Evolutionary conservation across 2,113 vertebrate species (phyloP).

Genomic region (Pithys albifrons): DNA sequence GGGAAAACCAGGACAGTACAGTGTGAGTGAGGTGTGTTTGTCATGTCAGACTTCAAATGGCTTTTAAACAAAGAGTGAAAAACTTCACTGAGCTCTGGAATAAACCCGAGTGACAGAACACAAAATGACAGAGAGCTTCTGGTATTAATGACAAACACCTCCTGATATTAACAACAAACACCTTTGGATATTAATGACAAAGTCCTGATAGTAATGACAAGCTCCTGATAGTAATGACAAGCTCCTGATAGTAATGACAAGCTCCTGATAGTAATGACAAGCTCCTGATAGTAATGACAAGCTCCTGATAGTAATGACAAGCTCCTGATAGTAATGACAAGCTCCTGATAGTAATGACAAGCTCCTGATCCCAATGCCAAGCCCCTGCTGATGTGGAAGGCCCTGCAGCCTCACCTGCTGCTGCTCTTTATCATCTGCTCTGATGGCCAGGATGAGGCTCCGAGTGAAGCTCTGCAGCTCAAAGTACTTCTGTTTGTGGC

Average conservation of each 20-base stretch:
- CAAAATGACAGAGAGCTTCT: neutral
- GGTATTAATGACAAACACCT: neutral
- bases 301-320: neutral
- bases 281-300: neutral
- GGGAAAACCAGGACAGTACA: neutral
- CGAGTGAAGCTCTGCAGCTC: constrained; percentile 90
- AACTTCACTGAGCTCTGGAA: neutral
- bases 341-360: neutral
- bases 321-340: neutral
- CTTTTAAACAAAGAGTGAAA: neutral
- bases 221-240: neutral
- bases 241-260: neutral
- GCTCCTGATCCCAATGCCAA: neutral
- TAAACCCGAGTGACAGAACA: neutral
- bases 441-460: constrained; percentile 89
- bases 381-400: neutral
- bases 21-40: neutral
- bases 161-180: neutral
- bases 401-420: constrained; percentile 82
- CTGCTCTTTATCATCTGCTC: constrained; percentile 88
- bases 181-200: neutral
- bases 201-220: neutral
- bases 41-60: neutral
- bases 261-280: neutral
- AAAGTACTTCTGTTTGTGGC: constrained; percentile 91